These are phyloP conservation scores for Steinernema carpocapsae DNA, from an alignment of 2,888 invertebrate species.

Conservation along the genomic window DNA sequence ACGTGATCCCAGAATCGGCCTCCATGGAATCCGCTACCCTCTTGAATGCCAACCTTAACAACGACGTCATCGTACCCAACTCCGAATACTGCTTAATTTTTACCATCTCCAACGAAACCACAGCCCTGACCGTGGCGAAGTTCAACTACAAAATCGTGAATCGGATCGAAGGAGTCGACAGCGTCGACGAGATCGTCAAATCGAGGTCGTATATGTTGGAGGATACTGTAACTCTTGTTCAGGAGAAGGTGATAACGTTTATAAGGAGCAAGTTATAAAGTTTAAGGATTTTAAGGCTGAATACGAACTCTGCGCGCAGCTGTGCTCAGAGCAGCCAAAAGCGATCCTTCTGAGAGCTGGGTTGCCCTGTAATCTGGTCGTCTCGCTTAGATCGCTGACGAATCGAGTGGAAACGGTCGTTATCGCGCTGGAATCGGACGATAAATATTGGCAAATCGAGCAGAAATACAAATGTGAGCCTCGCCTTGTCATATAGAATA, in stretches of 20 bases:
- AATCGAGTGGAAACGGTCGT: conserved; percentile 45
- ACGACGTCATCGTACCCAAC: conserved; percentile 6
- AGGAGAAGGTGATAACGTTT: background rate
- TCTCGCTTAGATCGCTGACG: conserved; percentile 56
- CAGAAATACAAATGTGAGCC: conserved; percentile 51
- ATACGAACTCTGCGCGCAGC: conserved; percentile 65
- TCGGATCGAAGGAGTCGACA: conserved; percentile 39
- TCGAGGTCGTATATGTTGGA: conserved; percentile 3
- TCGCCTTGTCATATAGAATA: background rate
- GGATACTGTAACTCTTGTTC: conserved; percentile 44
- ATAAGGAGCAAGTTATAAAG: conserved; percentile 16
- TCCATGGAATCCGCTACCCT: conserved; percentile 12
- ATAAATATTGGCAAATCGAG: conserved; percentile 53
- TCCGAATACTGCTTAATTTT: conserved; percentile 1
- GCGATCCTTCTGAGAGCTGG: conserved; percentile 63
- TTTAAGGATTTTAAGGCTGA: conserved; percentile 49
- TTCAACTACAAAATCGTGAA: conserved; percentile 3
- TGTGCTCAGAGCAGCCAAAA: conserved; percentile 65
- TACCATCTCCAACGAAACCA: background rate
- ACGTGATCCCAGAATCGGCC: background rate
- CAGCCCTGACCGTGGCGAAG: background rate
- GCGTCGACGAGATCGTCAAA: conserved; percentile 35
- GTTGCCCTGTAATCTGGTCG: conserved; percentile 61
- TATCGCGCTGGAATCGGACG: conserved; percentile 58
- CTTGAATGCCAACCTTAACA: background rate